Conservation (phyloP, 2,113 vertebrate species). For the Bucco capensis region DNA sequence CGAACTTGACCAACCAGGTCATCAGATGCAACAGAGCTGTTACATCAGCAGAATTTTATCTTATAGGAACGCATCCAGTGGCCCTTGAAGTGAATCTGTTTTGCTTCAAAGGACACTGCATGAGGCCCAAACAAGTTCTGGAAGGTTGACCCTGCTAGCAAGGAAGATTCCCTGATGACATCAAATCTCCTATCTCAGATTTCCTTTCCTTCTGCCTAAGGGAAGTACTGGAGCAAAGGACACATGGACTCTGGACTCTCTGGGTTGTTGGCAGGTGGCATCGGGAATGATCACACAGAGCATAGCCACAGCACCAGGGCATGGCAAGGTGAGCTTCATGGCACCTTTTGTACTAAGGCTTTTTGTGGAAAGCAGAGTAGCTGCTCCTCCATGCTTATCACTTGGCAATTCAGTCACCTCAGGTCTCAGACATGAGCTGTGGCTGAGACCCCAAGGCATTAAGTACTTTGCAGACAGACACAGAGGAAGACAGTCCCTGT, state of each 20-base stretch:
- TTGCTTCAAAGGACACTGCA: background rate
- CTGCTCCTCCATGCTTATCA: background rate
- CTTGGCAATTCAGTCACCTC: background rate
- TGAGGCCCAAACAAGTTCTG: background rate
- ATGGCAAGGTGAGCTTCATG: background rate
- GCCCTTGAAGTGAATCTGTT: background rate
- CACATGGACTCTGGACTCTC: background rate
- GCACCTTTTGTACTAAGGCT: background rate
- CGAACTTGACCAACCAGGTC: slow-evolving; percentile 16
- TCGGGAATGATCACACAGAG: background rate
- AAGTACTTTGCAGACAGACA: slow-evolving; percentile 21
- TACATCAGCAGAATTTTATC: background rate
- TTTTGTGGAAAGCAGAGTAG: background rate
- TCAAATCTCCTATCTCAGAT: background rate
- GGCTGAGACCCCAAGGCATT: background rate
- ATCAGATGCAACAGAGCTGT: background rate
- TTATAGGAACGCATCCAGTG: background rate
- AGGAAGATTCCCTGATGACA: background rate
- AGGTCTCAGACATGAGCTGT: background rate
- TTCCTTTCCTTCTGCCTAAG: background rate
- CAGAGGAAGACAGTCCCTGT: background rate
- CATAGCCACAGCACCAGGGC: background rate
- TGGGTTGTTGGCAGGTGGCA: background rate
- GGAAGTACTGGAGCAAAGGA: background rate
- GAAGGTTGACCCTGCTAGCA: background rate